These are phyloP conservation scores for Biston stratarius DNA, from an alignment of 2,888 invertebrate genomes.

Conservation along the genomic window DNA sequence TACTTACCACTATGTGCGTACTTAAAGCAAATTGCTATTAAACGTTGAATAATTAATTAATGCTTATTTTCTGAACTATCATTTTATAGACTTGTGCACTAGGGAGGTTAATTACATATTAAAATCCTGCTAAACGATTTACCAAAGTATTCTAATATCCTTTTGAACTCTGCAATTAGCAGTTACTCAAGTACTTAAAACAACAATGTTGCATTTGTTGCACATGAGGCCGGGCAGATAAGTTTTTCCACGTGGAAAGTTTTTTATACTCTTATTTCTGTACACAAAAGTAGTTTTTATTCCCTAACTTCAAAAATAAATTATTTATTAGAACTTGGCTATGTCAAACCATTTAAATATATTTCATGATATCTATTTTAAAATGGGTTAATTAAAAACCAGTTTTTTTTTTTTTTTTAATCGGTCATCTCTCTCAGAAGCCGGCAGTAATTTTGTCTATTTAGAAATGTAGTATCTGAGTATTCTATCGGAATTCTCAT, in stretches of 20 bases:
- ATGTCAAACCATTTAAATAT: no score
- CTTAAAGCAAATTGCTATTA: not conserved
- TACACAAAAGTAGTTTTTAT: no score
- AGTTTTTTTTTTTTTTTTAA: no score
- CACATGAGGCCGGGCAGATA: not conserved
- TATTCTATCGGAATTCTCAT: no score
- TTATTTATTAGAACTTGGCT: no score
- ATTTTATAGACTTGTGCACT: not conserved
- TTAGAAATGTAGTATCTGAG: no score
- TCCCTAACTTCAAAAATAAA: no score
- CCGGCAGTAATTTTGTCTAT: no score
- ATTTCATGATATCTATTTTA: no score
- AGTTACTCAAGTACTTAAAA: not conserved
- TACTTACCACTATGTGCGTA: not conserved
- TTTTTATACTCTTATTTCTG: no score
- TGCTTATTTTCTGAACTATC: not conserved
- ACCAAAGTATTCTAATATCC: not conserved
- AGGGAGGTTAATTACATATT: not conserved
- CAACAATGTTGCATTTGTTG: slow-evolving; percentile 1
- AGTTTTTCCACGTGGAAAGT: not conserved
- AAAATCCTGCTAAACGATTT: not conserved
- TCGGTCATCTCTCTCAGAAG: no score
- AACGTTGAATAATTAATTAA: not conserved
- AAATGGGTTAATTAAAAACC: no score
- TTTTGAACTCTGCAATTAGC: not conserved